Percentiles rank a stretch among this genome's conserved stretches.
Evolutionary conservation across 2,797 vertebrate species (phyloP).

Genomic region (Eulemur mongoz): DNA sequence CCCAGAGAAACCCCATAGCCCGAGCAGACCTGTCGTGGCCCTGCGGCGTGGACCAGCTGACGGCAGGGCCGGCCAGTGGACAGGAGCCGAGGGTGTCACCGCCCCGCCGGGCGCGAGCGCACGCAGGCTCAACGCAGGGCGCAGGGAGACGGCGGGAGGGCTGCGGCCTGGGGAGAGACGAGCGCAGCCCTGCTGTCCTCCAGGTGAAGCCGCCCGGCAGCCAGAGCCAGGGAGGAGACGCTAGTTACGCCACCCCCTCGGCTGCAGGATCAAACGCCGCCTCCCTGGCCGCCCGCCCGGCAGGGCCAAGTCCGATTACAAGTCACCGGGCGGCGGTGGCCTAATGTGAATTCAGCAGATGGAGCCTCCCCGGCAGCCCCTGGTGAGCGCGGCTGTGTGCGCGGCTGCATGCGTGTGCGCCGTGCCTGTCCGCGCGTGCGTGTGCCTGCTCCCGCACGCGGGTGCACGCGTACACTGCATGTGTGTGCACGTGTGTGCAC

Average conservation of each 20-base stretch:
- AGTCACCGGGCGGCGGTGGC: conserved; percentile 79
- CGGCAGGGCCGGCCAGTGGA: accelerated
- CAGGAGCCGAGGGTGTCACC: accelerated
- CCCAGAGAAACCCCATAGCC: accelerated
- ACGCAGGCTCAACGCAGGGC: neutral
- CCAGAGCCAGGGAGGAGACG: neutral
- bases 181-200: neutral
- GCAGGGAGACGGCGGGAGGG: neutral
- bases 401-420: neutral
- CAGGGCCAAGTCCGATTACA: conserved; percentile 83
- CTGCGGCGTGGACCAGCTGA: accelerated
- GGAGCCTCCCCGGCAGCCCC: conserved; percentile 74
- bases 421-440: neutral
- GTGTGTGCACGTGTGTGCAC: neutral
- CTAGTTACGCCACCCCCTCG: neutral
- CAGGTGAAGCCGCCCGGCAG: neutral
- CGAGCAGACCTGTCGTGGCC: accelerated
- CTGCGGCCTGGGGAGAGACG: no score
- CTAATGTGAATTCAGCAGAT: conserved; percentile 85
- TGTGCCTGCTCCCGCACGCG: neutral
- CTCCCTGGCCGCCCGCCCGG: conserved; percentile 49
- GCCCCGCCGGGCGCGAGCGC: accelerated
- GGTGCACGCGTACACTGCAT: neutral
- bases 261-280: neutral
- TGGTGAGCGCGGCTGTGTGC: conserved; percentile 62